These are phyloP conservation scores for Vireo griseus DNA, from an alignment of 2,797 vertebrate genomes.

Conservation along the genomic window DNA sequence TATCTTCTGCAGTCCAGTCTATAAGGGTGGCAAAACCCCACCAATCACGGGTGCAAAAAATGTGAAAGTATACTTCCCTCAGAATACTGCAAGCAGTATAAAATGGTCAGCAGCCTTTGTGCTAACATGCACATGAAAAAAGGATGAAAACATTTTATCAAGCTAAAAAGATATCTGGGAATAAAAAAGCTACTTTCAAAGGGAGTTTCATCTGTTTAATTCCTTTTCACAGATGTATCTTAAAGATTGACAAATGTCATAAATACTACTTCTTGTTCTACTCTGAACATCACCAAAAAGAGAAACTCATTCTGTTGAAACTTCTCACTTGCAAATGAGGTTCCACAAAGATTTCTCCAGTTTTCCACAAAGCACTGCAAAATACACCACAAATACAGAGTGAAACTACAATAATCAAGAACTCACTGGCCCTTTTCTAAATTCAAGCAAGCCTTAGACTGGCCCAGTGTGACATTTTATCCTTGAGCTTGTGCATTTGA, in stretches of 20 bases:
- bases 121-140: background rate
- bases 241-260: background rate
- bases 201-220: background rate
- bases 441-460: background rate
- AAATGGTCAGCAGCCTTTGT: background rate
- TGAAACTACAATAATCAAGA: background rate
- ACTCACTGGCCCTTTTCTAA: background rate
- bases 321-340: background rate
- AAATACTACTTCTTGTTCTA: background rate
- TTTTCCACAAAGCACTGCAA: background rate
- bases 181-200: background rate
- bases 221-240: background rate
- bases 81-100: background rate
- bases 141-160: background rate
- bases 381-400: background rate
- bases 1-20: background rate
- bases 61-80: fast-evolving
- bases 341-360: background rate
- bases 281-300: background rate
- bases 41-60: background rate
- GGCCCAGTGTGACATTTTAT: constrained; percentile 23
- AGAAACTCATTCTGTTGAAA: background rate
- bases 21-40: background rate
- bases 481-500: background rate
- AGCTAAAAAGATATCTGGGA: background rate